Conservation (phyloP, 92 coral and sea anemone genomes). For the Heteractis magnifica region DNA sequence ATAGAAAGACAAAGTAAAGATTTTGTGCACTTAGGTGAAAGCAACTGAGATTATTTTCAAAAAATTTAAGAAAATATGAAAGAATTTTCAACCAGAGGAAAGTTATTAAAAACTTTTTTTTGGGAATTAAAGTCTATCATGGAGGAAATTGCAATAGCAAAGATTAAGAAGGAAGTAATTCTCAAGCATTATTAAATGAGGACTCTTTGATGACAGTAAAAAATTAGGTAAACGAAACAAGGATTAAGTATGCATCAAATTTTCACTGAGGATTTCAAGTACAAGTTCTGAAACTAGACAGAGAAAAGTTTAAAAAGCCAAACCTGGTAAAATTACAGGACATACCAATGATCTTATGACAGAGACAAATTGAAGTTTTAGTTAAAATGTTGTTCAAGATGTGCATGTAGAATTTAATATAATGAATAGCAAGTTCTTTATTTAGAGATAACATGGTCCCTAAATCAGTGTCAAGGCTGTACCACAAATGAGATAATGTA, state of each 20-base stretch:
- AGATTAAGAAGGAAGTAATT: background rate
- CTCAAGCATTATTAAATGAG: background rate
- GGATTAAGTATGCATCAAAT: background rate
- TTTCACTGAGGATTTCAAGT: background rate
- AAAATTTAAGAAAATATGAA: background rate
- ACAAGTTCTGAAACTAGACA: background rate
- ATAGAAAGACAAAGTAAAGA: background rate
- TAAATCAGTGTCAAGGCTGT: background rate
- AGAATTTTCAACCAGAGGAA: background rate
- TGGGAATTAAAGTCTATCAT: background rate
- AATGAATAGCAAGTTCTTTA: background rate
- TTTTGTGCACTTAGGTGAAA: background rate
- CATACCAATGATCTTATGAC: slow-evolving; percentile 3
- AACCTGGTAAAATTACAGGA: slow-evolving; percentile 25
- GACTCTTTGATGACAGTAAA: background rate
- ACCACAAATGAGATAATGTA: background rate
- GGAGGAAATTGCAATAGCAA: background rate
- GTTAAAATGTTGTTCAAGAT: background rate
- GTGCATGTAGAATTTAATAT: background rate
- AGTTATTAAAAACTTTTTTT: background rate
- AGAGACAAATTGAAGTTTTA: background rate
- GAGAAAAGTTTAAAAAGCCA: slow-evolving; percentile 20
- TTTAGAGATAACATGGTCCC: background rate
- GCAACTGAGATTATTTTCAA: background rate
- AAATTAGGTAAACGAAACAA: background rate